phyloP scores from a whole-genome alignment of 2,888 invertebrate genomes.

The Uloborus plumipes region DNA sequence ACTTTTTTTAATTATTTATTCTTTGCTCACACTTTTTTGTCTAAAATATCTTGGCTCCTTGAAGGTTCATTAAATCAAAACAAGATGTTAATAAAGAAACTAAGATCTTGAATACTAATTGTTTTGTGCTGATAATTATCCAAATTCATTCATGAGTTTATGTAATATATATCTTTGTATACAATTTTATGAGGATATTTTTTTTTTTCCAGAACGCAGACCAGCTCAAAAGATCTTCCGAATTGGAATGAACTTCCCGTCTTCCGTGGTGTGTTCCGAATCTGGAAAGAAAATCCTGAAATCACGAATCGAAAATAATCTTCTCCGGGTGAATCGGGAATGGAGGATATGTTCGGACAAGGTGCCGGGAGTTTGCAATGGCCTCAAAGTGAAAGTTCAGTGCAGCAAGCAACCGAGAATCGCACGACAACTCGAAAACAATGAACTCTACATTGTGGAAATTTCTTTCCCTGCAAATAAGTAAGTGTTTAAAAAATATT shows the following conservation, averaged over 20 bases:
- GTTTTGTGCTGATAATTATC: too few species aligned
- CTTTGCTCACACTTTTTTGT: too few species aligned
- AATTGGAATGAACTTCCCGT: constrained; percentile 94
- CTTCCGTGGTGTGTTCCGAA: constrained; percentile 95
- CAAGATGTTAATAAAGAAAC: background rate
- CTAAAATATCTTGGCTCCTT: too few species aligned
- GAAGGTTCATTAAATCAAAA: too few species aligned
- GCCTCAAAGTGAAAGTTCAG: constrained; percentile 83
- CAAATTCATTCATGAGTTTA: too few species aligned
- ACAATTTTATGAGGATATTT: constrained; percentile 18
- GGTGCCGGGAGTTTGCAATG: constrained; percentile 73
- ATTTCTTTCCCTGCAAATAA: constrained; percentile 87
- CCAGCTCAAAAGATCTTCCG: constrained; percentile 96
- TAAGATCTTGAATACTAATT: background rate
- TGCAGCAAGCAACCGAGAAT: constrained; percentile 79
- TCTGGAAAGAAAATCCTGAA: constrained; percentile 93
- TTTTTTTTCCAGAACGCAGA: constrained; percentile 78
- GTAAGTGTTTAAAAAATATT: constrained; percentile 76
- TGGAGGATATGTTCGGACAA: constrained; percentile 97
- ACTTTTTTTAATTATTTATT: too few species aligned
- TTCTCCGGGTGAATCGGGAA: constrained; percentile 91
- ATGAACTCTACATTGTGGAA: constrained; percentile 83
- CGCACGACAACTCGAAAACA: constrained; percentile 77
- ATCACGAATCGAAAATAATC: constrained; percentile 88
- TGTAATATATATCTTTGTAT: background rate